A percentile compares a stretch with the other conserved stretches of the same genome.
Conservation (phyloP, 1,140 invertebrate genomes). For the Orius insidiosus region DNA sequence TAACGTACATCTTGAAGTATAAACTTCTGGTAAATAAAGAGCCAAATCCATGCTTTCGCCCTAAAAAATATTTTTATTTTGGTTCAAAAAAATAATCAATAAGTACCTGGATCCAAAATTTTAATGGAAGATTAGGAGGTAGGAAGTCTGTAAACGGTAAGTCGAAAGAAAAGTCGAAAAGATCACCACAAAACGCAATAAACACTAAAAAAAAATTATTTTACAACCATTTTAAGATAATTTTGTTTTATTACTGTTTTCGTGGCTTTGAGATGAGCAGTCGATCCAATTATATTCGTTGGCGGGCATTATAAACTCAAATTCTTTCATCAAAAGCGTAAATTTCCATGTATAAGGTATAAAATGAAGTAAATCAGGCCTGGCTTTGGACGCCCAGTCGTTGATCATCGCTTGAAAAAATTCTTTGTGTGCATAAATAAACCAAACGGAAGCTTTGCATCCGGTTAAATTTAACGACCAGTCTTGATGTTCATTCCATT, state of each 20-base stretch:
- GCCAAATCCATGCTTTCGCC: constrained; percentile 81
- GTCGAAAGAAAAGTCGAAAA: constrained; percentile 81
- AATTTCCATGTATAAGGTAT: constrained; percentile 95
- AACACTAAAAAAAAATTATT: constrained; percentile 37
- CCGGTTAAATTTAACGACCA: constrained; percentile 81
- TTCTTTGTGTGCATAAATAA: constrained; percentile 87
- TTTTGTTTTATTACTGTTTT: constrained; percentile 44
- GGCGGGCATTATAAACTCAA: constrained; percentile 82
- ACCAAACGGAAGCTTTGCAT: constrained; percentile 79
- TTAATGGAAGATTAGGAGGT: constrained; percentile 66
- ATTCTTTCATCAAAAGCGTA: constrained; percentile 78
- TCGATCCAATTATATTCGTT: constrained; percentile 99
- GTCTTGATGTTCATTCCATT: constrained; percentile 90
- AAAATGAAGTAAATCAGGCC: constrained; percentile 84
- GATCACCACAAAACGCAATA: constrained; percentile 81
- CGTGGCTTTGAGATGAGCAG: constrained; percentile 84
- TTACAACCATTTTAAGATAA: background rate
- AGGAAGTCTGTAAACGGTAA: constrained; percentile 84
- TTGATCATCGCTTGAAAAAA: constrained; percentile 91
- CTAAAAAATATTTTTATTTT: constrained; percentile 23
- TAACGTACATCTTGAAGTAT: constrained; percentile 66
- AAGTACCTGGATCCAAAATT: constrained; percentile 80
- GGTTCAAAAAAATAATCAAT: constrained; percentile 9
- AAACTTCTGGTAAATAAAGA: constrained; percentile 78
- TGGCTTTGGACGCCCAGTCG: constrained; percentile 84